A percentile compares a stretch with the other conserved stretches of the same genome.
Conservation (phyloP, 2,888 invertebrate species). For the Drosophila meridionalis region DNA sequence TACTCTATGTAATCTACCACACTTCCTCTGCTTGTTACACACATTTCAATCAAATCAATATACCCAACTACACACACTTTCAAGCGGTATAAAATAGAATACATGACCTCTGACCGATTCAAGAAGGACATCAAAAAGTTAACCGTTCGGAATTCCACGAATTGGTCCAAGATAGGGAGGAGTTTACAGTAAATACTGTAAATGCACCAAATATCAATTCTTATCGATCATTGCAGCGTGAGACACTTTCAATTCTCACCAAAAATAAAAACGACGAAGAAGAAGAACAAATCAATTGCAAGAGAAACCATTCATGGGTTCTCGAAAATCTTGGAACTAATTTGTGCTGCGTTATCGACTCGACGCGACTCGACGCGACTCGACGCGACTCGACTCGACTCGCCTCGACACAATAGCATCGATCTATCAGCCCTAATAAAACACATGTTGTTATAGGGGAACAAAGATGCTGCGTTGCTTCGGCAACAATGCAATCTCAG, state of each 20-base stretch:
- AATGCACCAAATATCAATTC: conserved; percentile 75
- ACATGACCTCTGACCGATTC: conserved; percentile 21
- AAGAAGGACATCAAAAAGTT: conserved; percentile 53
- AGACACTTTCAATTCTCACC: conserved; percentile 58
- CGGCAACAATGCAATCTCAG: conserved; percentile 7
- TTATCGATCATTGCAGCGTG: conserved; percentile 64
- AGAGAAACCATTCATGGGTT: conserved; percentile 38
- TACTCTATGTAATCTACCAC: not conserved
- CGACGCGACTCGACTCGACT: conserved; percentile 3
- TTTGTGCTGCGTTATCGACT: conserved; percentile 43
- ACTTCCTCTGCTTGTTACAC: not conserved
- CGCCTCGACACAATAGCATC: conserved; percentile 33
- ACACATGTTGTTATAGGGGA: conserved; percentile 19
- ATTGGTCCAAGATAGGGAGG: conserved; percentile 16
- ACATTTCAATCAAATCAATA: not conserved
- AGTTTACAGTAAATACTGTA: conserved; percentile 55
- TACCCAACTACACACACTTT: not conserved
- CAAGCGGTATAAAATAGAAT: not conserved
- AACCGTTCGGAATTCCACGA: conserved; percentile 47
- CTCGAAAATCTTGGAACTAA: conserved; percentile 33
- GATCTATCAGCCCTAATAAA: conserved; percentile 54
- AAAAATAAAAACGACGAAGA: not conserved
- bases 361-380: not conserved
- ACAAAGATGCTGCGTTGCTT: conserved; percentile 5
- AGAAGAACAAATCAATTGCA: conserved; percentile 35